Conservation (phyloP, 2,113 vertebrate genomes). For the Formicarius rufipectus region DNA sequence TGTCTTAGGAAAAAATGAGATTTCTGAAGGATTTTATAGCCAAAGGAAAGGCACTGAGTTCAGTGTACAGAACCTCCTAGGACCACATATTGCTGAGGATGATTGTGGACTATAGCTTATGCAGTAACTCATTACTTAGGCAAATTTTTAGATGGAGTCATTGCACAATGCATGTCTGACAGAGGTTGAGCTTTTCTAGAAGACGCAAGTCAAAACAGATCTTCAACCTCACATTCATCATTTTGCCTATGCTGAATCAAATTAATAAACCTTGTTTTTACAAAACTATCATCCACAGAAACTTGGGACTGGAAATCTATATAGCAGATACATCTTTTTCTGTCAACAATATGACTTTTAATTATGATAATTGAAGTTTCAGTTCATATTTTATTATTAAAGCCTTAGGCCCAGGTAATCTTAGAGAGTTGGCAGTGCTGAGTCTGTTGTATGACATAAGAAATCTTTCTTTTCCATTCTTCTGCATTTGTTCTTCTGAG, state of each 20-base stretch:
- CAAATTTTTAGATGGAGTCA: not conserved
- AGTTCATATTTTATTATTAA: not conserved
- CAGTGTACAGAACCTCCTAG: not conserved
- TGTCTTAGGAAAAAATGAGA: slow-evolving; percentile 64
- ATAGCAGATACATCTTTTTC: not conserved
- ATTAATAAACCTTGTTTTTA: not conserved
- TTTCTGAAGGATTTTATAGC: not conserved
- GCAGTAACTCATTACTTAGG: not conserved
- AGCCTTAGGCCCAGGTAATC: not conserved
- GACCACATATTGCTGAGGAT: not conserved
- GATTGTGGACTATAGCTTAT: not conserved
- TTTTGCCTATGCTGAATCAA: not conserved
- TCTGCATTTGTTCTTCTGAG: not conserved
- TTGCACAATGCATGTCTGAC: not conserved
- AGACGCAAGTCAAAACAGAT: not conserved
- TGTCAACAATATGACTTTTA: not conserved
- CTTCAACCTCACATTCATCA: not conserved
- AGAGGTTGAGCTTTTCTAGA: not conserved
- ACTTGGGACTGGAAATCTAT: not conserved
- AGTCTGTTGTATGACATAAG: not conserved
- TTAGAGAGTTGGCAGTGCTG: not conserved
- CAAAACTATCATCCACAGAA: not conserved
- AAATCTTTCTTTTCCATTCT: not conserved
- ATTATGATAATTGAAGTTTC: not conserved
- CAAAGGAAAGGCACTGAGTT: not conserved